Percentiles rank a stretch among this genome's conserved stretches.
These are phyloP conservation scores for Sebastes steindachneri DNA, from an alignment of 2,797 vertebrate species.

Conservation along the genomic window DNA sequence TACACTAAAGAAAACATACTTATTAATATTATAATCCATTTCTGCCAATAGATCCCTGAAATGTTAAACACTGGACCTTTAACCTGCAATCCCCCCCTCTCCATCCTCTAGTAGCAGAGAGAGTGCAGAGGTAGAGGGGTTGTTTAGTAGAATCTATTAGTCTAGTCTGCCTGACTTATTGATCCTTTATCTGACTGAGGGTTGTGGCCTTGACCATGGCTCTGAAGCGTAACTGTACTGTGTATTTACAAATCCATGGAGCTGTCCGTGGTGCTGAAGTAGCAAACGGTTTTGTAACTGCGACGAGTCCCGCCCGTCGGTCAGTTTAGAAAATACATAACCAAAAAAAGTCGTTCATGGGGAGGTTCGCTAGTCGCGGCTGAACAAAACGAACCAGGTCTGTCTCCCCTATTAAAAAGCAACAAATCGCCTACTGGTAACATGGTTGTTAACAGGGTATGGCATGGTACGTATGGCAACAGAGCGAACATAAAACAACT, in stretches of 20 bases:
- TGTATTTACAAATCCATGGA: not conserved
- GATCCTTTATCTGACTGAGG: not conserved
- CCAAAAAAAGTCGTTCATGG: not conserved
- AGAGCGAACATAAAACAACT: not conserved
- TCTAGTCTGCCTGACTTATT: not conserved
- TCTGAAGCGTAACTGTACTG: not conserved
- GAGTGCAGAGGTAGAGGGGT: not conserved
- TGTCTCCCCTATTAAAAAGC: too few relatives aligned
- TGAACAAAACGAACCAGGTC: too few relatives aligned
- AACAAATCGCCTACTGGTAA: not conserved
- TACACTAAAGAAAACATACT: too few relatives aligned
- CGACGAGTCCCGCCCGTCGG: accelerated
- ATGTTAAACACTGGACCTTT: too few relatives aligned
- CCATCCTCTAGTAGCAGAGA: not conserved
- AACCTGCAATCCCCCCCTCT: not conserved
- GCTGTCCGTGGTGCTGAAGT: not conserved
- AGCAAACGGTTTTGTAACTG: not conserved
- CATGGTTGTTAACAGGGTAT: not conserved
- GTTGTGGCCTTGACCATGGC: not conserved
- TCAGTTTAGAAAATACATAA: not conserved
- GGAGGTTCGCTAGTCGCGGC: too few relatives aligned
- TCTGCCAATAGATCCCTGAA: too few relatives aligned
- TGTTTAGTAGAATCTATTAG: not conserved
- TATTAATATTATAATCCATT: too few relatives aligned
- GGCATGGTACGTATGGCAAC: not conserved